Conservation (phyloP, 2,797 vertebrate genomes). For the Pristis pectinata region DNA sequence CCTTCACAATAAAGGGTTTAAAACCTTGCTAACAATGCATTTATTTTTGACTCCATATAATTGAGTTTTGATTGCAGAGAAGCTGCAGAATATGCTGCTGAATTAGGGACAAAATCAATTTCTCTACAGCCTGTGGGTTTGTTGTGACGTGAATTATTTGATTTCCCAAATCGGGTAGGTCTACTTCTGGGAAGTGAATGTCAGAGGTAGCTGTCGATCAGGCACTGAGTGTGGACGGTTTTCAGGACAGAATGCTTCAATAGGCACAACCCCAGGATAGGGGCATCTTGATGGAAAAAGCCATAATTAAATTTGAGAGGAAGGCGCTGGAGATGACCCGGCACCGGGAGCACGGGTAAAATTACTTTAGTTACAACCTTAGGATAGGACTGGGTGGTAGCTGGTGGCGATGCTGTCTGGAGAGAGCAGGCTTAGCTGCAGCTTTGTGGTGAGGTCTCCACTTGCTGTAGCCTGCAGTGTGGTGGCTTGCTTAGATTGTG, state of each 20-base stretch:
- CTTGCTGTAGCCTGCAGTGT: constrained; percentile 64
- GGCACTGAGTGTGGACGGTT: not conserved
- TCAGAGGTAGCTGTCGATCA: constrained; percentile 48
- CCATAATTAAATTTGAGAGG: constrained; percentile 54
- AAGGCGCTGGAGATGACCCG: constrained; percentile 65
- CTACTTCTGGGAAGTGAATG: constrained; percentile 48
- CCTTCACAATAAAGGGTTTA: not conserved
- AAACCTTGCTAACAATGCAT: not conserved
- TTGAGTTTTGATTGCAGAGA: not conserved
- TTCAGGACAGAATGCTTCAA: not conserved
- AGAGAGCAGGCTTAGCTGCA: constrained; percentile 61
- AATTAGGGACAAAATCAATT: constrained; percentile 9
- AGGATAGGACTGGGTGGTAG: constrained; percentile 40
- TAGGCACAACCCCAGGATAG: constrained; percentile 25
- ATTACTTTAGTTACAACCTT: constrained; percentile 32
- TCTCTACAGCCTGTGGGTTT: not conserved
- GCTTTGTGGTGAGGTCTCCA: constrained; percentile 63
- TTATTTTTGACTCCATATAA: not conserved
- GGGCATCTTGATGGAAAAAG: constrained; percentile 54
- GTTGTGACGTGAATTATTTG: not conserved
- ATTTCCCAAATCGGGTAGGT: constrained; percentile 14
- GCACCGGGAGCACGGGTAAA: constrained; percentile 45
- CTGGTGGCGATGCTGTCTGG: constrained; percentile 60
- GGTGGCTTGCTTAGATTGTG: constrained; percentile 47
- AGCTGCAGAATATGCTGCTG: no score